Evolutionary conservation across 1,140 invertebrate genomes (phyloP), one percentile per base, ranked within the genome.

Genomic region (Hycleus phaleratus): DNA sequence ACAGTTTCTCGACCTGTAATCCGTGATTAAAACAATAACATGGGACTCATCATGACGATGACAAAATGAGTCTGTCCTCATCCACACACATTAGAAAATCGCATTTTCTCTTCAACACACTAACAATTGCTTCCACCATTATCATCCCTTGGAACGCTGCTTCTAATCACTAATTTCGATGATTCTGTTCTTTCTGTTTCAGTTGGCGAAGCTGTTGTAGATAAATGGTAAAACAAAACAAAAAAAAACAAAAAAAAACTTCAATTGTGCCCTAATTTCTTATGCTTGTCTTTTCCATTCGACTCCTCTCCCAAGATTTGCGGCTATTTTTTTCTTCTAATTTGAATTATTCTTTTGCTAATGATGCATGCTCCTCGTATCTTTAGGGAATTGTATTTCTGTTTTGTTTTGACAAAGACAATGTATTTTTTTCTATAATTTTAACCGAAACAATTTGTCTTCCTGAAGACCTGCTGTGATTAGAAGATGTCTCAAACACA

Each of bases 171-270:
- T 32, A 5, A 32, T 32, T 32, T 42, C 40, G 10, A 42, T 42
- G 4, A n/a, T 11, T 42, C 3, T 11, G 10, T 42, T 42, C 3
- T 42, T 61, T 71, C 61, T 72, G 65, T 71, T 72, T 65, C 70
- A 72, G 70, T 72, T 68, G 70, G 68, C 61, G 69, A 71, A 56
- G 66, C 64, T 59, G 67, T 72, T 50, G 63, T 70, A 59, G 70
- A 71, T 68, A 70, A 63, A 63, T 72, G 69, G 70, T 63, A 67
- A 61, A 46, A 7, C 6, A 7, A 46, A 7, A 12, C 6, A 39
- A 39, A 39, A 39, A 39, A 38, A 38, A n/a, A n/a, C n/a, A n/a
- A n/a, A 9, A 12, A 24, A 4, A n/a, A 10, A 12, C 9, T 46
- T 24, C 1, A 3, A 24, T n/a, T 9, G 8, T 1, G 18, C 26